Percentiles rank a stretch among this genome's conserved stretches.
Evolutionary conservation across 2,797 vertebrate species (phyloP).

Genomic region (Cygnus olor): DNA sequence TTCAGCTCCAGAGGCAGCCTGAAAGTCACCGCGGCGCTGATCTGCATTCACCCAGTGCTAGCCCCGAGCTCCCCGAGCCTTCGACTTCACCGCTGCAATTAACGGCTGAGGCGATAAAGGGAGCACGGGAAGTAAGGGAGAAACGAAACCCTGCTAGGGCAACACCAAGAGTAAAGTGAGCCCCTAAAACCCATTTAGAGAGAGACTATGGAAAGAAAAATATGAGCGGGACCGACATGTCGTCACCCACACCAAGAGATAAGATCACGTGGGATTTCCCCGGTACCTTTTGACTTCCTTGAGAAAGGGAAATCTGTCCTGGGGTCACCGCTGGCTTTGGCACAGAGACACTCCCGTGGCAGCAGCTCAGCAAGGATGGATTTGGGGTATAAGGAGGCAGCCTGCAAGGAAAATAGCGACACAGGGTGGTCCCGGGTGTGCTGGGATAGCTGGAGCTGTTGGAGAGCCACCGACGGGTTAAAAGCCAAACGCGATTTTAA

Average conservation of each 20-base stretch:
- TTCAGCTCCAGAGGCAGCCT: background rate
- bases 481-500: background rate
- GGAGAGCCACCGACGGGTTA: background rate
- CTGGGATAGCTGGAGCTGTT: background rate
- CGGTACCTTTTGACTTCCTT: background rate
- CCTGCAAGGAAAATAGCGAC: background rate
- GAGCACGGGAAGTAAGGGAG: background rate
- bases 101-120: background rate
- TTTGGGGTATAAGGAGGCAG: background rate
- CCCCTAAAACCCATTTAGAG: background rate
- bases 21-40: background rate
- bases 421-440: background rate
- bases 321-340: background rate
- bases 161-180: rapidly evolving
- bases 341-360: background rate
- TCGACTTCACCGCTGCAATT: background rate
- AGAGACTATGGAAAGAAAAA: background rate
- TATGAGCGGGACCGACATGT: background rate
- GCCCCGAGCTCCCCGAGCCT: background rate
- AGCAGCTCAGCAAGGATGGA: background rate
- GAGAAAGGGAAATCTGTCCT: background rate
- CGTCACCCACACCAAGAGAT: background rate
- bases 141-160: background rate
- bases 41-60: background rate
- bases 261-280: background rate